Conservation (phyloP, 1,140 invertebrate genomes). For the Hyposmocoma kahamanoa region DNA sequence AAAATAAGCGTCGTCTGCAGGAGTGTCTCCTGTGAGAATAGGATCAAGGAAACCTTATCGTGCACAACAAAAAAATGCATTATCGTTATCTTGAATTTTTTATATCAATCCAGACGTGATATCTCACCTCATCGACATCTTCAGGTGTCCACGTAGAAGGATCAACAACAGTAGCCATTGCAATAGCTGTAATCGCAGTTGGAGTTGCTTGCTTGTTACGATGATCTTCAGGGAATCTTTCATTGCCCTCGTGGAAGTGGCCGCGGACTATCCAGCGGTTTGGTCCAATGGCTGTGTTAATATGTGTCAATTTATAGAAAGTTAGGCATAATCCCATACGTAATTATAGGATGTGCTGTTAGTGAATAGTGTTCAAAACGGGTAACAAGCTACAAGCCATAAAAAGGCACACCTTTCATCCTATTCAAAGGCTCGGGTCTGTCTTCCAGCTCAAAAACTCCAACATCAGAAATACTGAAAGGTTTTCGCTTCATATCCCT, state of each 20-base stretch:
- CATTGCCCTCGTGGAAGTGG: constrained; percentile 64
- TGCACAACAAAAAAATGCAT: too few relatives aligned
- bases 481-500: constrained; percentile 48
- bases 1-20: too few relatives aligned
- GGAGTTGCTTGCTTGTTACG: constrained; percentile 72
- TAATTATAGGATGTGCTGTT: neutral
- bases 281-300: constrained; percentile 44
- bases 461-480: constrained; percentile 66
- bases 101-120: too few relatives aligned
- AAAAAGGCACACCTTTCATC: constrained; percentile 67
- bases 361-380: too few relatives aligned
- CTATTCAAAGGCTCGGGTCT: constrained; percentile 67
- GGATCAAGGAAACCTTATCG: too few relatives aligned
- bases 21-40: too few relatives aligned
- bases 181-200: constrained; percentile 55
- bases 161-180: constrained; percentile 53
- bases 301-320: neutral
- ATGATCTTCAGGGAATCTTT: constrained; percentile 57
- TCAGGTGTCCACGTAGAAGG: constrained; percentile 48
- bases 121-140: constrained; percentile 65
- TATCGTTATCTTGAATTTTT: too few relatives aligned
- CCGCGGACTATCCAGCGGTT: constrained; percentile 72
- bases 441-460: constrained; percentile 50
- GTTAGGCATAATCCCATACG: neutral
- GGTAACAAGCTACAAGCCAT: too few relatives aligned